Percentiles rank a stretch among this genome's conserved stretches.
These are phyloP conservation scores for Diachasma alloeum DNA, from an alignment of 1,140 invertebrate species.

Conservation along the genomic window DNA sequence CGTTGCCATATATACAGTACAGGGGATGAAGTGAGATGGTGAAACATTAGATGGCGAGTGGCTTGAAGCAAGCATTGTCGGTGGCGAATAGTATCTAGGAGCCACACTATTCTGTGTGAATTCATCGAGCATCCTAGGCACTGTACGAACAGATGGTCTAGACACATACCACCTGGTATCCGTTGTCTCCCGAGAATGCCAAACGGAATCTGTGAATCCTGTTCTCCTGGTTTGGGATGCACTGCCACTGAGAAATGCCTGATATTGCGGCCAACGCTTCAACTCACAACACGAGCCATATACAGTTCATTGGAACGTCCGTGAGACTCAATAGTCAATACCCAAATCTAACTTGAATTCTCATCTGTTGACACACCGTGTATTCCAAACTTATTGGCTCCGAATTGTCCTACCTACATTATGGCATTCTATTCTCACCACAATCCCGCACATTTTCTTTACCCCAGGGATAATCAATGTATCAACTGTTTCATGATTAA, in stretches of 20 bases:
- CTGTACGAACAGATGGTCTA: slow-evolving; percentile 18
- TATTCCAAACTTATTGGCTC: neutral
- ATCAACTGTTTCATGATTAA: neutral
- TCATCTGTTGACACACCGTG: neutral
- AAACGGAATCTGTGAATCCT: slow-evolving; percentile 51
- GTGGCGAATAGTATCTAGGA: neutral
- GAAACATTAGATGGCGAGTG: slow-evolving; percentile 3
- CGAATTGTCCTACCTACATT: neutral
- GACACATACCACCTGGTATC: slow-evolving; percentile 28
- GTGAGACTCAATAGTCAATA: neutral
- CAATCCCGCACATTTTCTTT: no score
- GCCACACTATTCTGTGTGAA: neutral
- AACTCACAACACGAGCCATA: neutral
- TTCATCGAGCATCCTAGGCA: slow-evolving; percentile 6
- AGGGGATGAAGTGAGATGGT: neutral
- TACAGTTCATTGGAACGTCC: neutral
- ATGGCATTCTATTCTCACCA: no score
- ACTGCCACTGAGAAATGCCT: slow-evolving; percentile 25
- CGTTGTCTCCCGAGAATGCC: slow-evolving; percentile 50
- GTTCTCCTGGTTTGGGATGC: slow-evolving; percentile 5
- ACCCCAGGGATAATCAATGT: no score
- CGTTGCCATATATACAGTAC: neutral
- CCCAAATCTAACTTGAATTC: neutral
- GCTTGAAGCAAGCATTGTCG: slow-evolving; percentile 12
- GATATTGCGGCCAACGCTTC: slow-evolving; percentile 15